Evolutionary conservation across 35 echinoderm and acorn worm species (phyloP).

Genomic region (Eucidaris tribuloides): DNA sequence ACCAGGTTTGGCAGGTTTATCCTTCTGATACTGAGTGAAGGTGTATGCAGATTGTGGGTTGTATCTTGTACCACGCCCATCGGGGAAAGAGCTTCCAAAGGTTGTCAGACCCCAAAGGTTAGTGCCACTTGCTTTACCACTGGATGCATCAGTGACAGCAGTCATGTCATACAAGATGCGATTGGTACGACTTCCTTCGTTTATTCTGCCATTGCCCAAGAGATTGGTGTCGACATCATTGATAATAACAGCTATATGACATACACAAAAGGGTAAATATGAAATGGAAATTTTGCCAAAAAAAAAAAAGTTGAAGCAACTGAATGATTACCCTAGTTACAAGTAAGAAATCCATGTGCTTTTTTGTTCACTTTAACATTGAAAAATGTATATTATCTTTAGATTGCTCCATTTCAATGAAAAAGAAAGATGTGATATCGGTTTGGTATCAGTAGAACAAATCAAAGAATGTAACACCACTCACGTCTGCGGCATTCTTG

Average conservation of each 20-base stretch:
- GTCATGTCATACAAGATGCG: slow-evolving; percentile 42
- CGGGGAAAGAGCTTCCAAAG: slow-evolving; percentile 40
- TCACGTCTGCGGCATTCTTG: slow-evolving; percentile 73
- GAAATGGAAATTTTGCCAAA: neutral
- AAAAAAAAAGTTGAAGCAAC: neutral
- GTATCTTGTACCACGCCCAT: slow-evolving; percentile 29
- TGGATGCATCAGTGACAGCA: slow-evolving; percentile 44
- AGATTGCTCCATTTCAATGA: neutral
- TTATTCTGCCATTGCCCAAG: neutral
- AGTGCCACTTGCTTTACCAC: slow-evolving; percentile 59
- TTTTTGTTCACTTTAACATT: too few relatives aligned
- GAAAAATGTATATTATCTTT: neutral
- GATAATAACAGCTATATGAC: neutral
- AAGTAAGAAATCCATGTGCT: too few relatives aligned
- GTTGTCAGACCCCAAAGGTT: slow-evolving; percentile 71
- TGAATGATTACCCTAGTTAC: neutral
- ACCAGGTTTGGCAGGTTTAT: slow-evolving; percentile 49
- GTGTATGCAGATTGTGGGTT: slow-evolving; percentile 12
- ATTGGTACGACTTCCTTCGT: slow-evolving; percentile 45
- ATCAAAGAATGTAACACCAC: too few relatives aligned
- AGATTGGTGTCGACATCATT: neutral
- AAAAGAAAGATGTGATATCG: neutral
- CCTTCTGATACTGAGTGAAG: slow-evolving; percentile 39
- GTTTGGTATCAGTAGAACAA: too few relatives aligned
- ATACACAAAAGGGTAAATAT: neutral